Evolutionary conservation across 2,797 vertebrate genomes (phyloP), one percentile per base, ranked within the genome.

Genomic region (Xiphorhynchus erythropygius): DNA sequence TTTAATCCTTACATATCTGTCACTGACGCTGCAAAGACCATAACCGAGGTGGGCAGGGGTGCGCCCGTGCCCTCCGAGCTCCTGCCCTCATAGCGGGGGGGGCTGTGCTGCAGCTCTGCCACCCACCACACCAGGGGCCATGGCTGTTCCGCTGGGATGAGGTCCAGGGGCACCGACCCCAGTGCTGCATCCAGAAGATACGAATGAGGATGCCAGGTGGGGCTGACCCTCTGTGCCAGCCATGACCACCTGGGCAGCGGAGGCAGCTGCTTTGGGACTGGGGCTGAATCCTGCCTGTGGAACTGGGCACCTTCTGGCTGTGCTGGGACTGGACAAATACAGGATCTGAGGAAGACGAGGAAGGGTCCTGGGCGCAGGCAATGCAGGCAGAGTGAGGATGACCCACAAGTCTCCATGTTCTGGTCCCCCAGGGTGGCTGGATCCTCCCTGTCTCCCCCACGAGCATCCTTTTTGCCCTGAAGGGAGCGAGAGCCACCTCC

Each of bases 1-100:
- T 93, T 91, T 97, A 97, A 98, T 97, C 97, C 94, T 84, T 81
- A 86, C 70, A 9, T 96, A 97, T 97, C 97, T 97, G 97, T 96
- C 97, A 97, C 95, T 97, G 96, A 97, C 94, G 95, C 95, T 97
- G 96, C 96, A 96, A 96, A 97, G 93, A 96, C 80, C 96, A 77
- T 90, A 94, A 93, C 87, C 15, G 77, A 71, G 21, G 60, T 78
- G 71, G 92, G 78, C 71, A 82, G 67, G 93, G 75, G n/a, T 28
- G 25, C 0, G 1, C 53, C 3, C 0, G 32, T 1, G 0, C 49
- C 41, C 64, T 60, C 46, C 0, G 1, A 25, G 78, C 28, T 69
- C 71, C 78, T 23, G n/a, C 23, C 70, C 68, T 65, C 0, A 0
- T 1, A 16, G 50, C 0, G 0, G 41, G 39, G 35, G 35, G 2